These are phyloP conservation scores for Pseudomyrmex concolor DNA, from an alignment of 1,140 invertebrate species.

Conservation along the genomic window DNA sequence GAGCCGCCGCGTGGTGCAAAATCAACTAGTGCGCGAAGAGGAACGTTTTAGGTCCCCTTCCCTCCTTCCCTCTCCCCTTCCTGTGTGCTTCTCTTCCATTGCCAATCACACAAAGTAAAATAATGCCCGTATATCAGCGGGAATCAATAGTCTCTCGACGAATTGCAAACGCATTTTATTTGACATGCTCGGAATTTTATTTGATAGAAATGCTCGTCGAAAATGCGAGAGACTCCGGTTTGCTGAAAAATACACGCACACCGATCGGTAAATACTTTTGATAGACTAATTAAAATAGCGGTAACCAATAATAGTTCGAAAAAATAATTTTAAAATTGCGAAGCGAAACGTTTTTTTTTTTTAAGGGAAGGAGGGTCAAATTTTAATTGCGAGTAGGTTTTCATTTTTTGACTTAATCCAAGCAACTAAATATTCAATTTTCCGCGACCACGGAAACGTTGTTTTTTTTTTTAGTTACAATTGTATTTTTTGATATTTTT, in stretches of 20 bases:
- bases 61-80: too few relatives aligned
- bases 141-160: conserved; percentile 35
- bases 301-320: background rate
- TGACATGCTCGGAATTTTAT: background rate
- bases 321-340: background rate
- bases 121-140: conserved; percentile 42
- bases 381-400: background rate
- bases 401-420: background rate
- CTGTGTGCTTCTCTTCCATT: background rate
- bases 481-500: too few relatives aligned
- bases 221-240: background rate
- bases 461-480: too few relatives aligned
- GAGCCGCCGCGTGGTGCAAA: background rate
- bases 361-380: too few relatives aligned
- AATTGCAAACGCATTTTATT: conserved; percentile 36
- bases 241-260: background rate
- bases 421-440: background rate
- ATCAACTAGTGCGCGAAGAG: conserved; percentile 4
- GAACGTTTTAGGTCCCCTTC: conserved; percentile 13
- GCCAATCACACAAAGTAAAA: conserved; percentile 43
- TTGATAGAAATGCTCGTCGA: background rate
- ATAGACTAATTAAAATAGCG: conserved; percentile 15
- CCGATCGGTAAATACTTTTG: conserved; percentile 24
- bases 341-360: background rate
- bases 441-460: background rate